Evolutionary conservation across 2,797 vertebrate genomes (phyloP).

Genomic region (Microctenopoma lineatum): DNA sequence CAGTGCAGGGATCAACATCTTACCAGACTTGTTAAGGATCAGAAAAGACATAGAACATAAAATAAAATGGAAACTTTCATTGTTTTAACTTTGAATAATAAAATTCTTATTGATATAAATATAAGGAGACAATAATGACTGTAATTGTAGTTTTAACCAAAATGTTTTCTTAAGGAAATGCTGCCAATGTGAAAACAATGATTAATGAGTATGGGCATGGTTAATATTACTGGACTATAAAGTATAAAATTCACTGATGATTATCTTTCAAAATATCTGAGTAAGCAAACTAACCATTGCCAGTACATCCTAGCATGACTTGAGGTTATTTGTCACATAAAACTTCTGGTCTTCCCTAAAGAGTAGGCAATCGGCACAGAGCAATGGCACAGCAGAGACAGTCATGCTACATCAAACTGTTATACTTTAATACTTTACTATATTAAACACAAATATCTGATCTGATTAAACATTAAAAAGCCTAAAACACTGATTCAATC

Average conservation of each 20-base stretch:
- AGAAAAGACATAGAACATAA: neutral
- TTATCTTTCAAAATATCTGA: neutral
- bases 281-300: neutral
- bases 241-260: neutral
- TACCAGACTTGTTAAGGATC: neutral
- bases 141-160: neutral
- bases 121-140: neutral
- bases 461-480: neutral
- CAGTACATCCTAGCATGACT: neutral
- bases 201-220: neutral
- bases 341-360: constrained; percentile 3
- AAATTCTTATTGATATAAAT: neutral
- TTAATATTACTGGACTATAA: neutral
- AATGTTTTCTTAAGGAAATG: neutral
- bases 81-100: neutral
- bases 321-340: neutral
- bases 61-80: neutral
- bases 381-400: neutral
- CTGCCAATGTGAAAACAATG: neutral
- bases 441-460: too few relatives aligned
- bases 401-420: neutral
- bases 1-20: neutral
- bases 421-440: neutral
- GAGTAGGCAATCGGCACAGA: neutral
- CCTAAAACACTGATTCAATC: neutral